These are phyloP conservation scores for Capitella teleta DNA, from an alignment of 1,140 invertebrate species.

Conservation along the genomic window DNA sequence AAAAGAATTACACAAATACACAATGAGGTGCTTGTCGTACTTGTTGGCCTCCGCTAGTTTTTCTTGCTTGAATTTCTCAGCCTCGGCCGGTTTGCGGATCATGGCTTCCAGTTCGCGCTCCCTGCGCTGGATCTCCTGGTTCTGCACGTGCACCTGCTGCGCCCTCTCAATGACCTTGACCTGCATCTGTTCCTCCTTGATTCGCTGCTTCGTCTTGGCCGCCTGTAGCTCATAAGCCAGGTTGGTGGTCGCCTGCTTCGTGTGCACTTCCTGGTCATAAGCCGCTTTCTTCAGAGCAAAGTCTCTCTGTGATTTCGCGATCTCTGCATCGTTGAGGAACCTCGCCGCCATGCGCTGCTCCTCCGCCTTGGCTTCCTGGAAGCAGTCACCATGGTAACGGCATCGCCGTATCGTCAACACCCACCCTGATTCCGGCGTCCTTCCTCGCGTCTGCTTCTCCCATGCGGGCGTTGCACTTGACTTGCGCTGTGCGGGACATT, in stretches of 20 bases:
- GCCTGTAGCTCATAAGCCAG: conserved; percentile 86
- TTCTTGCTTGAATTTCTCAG: conserved; percentile 78
- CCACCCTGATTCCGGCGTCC: conserved; percentile 39
- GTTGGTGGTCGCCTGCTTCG: conserved; percentile 89
- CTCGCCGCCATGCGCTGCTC: conserved; percentile 81
- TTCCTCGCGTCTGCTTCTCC: conserved; percentile 79
- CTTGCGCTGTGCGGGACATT: conserved; percentile 91
- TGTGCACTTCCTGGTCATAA: conserved; percentile 93
- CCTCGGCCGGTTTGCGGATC: conserved; percentile 79
- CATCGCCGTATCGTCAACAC: not conserved
- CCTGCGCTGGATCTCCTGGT: conserved; percentile 38
- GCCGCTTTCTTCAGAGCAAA: conserved; percentile 95
- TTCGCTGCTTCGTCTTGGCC: conserved; percentile 88
- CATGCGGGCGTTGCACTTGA: conserved; percentile 89
- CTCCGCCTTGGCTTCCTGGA: conserved; percentile 75
- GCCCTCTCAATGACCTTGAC: conserved; percentile 84
- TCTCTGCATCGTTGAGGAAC: conserved; percentile 82
- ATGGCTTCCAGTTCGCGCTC: conserved; percentile 73
- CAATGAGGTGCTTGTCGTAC: conserved; percentile 1
- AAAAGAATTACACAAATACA: not conserved
- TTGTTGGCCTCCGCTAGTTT: conserved; percentile 78
- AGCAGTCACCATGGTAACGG: not conserved
- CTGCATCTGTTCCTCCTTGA: conserved; percentile 95
- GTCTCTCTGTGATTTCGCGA: conserved; percentile 88
- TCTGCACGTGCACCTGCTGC: conserved; percentile 63